Conservation (phyloP, 2,888 invertebrate species). For the Pheosia gnoma region DNA sequence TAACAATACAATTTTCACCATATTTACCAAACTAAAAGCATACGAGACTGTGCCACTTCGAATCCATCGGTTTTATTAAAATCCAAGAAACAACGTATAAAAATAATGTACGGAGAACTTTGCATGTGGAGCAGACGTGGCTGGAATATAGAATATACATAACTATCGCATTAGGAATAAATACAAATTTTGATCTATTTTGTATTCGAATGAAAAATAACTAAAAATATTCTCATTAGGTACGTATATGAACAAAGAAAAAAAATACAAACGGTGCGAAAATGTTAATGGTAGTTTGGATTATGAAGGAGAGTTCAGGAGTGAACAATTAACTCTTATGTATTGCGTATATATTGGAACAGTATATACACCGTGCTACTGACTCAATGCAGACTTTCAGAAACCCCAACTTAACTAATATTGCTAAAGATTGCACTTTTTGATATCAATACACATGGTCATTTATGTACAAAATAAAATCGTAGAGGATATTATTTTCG, state of each 20-base stretch:
- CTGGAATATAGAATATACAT: constrained; percentile 32
- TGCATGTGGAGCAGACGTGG: constrained; percentile 41
- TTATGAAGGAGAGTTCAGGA: too few relatives aligned
- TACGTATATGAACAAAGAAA: constrained; percentile 3
- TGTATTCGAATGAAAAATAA: constrained; percentile 37
- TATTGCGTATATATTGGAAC: too few relatives aligned
- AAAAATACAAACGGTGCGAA: too few relatives aligned
- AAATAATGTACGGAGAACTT: constrained; percentile 37
- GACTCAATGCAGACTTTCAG: too few relatives aligned
- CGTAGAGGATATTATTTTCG: too few relatives aligned
- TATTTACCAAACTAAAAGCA: constrained; percentile 53
- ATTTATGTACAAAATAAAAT: too few relatives aligned
- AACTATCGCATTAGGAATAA: constrained; percentile 46
- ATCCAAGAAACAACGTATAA: constrained; percentile 36
- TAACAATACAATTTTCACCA: constrained; percentile 33
- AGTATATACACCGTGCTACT: too few relatives aligned
- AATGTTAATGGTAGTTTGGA: too few relatives aligned
- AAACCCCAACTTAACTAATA: too few relatives aligned
- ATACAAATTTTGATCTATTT: constrained; percentile 45
- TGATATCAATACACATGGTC: too few relatives aligned
- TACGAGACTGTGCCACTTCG: constrained; percentile 33
- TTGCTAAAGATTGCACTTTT: too few relatives aligned
- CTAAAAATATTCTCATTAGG: constrained; percentile 23
- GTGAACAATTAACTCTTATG: too few relatives aligned
- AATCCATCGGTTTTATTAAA: constrained; percentile 46